Percentiles rank a stretch among this genome's conserved stretches.
Evolutionary conservation across 2,797 vertebrate genomes (phyloP).

Genomic region (Coluber constrictor): DNA sequence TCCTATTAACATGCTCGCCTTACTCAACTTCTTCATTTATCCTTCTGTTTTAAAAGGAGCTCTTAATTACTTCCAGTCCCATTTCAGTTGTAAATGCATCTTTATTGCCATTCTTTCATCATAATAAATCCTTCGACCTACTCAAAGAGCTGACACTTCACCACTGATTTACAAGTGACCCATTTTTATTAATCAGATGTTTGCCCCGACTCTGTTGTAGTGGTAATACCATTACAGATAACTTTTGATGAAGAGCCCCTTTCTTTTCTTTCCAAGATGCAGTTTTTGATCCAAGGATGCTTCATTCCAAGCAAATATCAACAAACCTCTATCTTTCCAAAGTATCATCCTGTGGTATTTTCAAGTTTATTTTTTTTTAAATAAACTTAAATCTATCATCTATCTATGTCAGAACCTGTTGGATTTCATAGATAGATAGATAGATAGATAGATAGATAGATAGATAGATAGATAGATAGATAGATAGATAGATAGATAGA

Average conservation of each 20-base stretch:
- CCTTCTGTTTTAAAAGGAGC: slow-evolving; percentile 72
- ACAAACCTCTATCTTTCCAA: not conserved
- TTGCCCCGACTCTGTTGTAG: slow-evolving; percentile 39
- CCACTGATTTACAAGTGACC: slow-evolving; percentile 76
- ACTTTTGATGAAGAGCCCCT: slow-evolving; percentile 23
- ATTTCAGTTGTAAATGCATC: slow-evolving; percentile 75
- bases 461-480: not conserved
- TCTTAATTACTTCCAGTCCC: slow-evolving; percentile 75
- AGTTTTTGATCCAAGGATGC: not conserved
- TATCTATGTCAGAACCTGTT: too few relatives aligned
- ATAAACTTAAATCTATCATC: too few relatives aligned
- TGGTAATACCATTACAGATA: slow-evolving; percentile 12
- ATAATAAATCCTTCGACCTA: slow-evolving; percentile 75
- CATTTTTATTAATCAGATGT: slow-evolving; percentile 74
- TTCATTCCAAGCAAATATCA: slow-evolving; percentile 22
- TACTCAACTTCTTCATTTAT: slow-evolving; percentile 60
- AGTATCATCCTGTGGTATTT: slow-evolving; percentile 19
- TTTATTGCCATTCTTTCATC: slow-evolving; percentile 75
- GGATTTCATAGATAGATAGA: not conserved
- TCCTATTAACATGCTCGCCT: slow-evolving; percentile 29
- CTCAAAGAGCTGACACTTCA: slow-evolving; percentile 70
- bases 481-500: too few relatives aligned
- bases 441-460: not conserved
- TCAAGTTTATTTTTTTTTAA: not conserved
- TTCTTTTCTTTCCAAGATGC: not conserved